Percentiles rank a stretch among this genome's conserved stretches.
These are phyloP conservation scores for Pheosia tremula DNA, from an alignment of 2,888 invertebrate genomes.

Conservation along the genomic window DNA sequence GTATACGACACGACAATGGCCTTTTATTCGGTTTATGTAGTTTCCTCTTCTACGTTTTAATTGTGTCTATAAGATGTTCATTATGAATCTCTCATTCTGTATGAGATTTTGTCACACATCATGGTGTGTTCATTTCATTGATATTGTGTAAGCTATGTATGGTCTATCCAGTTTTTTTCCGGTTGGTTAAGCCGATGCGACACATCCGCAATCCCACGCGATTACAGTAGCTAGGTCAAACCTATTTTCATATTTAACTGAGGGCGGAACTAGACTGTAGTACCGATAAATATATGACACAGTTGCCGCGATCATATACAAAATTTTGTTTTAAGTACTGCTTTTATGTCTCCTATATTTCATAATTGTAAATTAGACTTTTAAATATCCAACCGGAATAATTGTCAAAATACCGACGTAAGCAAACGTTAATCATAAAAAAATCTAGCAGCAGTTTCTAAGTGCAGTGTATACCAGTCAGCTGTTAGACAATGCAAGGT, in stretches of 20 bases:
- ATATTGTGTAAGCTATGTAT: slow-evolving; percentile 9
- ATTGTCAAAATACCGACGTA: not conserved
- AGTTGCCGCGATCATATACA: not conserved
- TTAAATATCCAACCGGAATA: no score
- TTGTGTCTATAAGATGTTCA: no score
- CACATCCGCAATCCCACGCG: slow-evolving; percentile 68
- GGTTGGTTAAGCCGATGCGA: slow-evolving; percentile 67
- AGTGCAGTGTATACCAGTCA: slow-evolving; percentile 46
- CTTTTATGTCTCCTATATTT: no score
- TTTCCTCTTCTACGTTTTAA: no score
- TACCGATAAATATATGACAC: not conserved
- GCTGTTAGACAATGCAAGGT: slow-evolving; percentile 63
- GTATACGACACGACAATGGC: no score
- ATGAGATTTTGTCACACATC: not conserved
- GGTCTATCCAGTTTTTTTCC: slow-evolving; percentile 58
- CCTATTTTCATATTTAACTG: slow-evolving; percentile 65
- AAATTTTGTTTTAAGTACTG: not conserved
- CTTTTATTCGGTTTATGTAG: no score
- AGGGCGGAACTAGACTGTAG: slow-evolving; percentile 49
- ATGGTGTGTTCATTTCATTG: not conserved
- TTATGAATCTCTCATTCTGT: no score
- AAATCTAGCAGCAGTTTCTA: slow-evolving; percentile 25
- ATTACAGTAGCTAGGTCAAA: slow-evolving; percentile 65
- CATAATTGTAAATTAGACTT: no score
- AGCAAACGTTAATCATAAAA: slow-evolving; percentile 31